Conservation (phyloP, 1,140 invertebrate genomes). For the Temnothorax longispinosus region DNA sequence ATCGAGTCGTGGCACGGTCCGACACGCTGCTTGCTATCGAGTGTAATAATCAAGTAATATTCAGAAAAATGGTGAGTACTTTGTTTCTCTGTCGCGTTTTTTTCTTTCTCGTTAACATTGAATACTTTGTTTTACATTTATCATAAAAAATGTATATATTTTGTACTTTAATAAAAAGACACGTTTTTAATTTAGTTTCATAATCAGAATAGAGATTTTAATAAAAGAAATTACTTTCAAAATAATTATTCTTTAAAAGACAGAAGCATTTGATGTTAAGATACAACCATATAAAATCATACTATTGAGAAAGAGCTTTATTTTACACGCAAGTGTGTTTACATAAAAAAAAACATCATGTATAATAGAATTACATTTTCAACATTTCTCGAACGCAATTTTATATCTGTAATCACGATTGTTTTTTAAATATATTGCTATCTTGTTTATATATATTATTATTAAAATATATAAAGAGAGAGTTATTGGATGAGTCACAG, state of each 20-base stretch:
- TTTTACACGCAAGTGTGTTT: neutral
- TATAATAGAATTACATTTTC: neutral
- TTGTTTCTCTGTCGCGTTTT: neutral
- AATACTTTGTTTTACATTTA: neutral
- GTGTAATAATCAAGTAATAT: neutral
- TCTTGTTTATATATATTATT: neutral
- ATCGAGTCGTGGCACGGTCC: constrained; percentile 54
- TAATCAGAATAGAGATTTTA: neutral
- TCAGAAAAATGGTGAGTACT: constrained; percentile 59
- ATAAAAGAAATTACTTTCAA: neutral
- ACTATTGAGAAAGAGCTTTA: constrained; percentile 7
- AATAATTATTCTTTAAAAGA: neutral
- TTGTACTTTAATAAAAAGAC: constrained; percentile 1
- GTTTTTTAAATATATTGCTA: neutral
- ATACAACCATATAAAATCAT: neutral
- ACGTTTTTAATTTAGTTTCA: neutral
- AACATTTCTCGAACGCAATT: neutral
- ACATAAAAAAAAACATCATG: neutral
- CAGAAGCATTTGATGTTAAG: neutral
- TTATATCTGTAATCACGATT: neutral
- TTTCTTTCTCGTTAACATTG: neutral
- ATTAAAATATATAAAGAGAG: neutral
- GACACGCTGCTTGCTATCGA: constrained; percentile 31
- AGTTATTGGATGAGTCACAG: neutral
- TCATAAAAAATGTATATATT: neutral